Conservation (phyloP, 2,797 vertebrate species). For the Ficedula albicollis region DNA sequence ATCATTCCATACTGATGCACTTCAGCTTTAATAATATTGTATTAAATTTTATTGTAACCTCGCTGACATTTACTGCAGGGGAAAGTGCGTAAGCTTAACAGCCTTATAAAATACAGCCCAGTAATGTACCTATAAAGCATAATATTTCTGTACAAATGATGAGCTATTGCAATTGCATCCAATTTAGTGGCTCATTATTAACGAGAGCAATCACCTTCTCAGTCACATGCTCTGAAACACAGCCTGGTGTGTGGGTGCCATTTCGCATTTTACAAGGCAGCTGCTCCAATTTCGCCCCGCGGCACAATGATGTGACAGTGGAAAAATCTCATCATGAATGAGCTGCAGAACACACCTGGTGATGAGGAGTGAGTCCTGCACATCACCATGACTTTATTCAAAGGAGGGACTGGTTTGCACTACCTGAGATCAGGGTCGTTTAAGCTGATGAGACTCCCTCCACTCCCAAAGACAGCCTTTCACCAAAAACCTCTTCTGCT, state of each 20-base stretch:
- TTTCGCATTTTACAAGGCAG: conserved; percentile 45
- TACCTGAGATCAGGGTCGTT: neutral
- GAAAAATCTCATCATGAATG: neutral
- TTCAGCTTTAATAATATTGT: conserved; percentile 64
- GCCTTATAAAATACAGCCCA: conserved; percentile 64
- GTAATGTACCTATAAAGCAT: conserved; percentile 64
- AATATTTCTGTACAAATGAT: conserved; percentile 59
- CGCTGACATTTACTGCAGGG: conserved; percentile 54
- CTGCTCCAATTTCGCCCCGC: conserved; percentile 4
- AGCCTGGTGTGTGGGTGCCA: neutral
- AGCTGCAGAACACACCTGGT: neutral
- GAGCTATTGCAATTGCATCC: conserved; percentile 62
- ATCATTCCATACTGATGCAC: conserved; percentile 54
- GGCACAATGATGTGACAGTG: neutral
- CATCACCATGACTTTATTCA: neutral
- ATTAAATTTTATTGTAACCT: conserved; percentile 64
- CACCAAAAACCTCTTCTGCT: neutral
- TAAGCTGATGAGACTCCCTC: neutral
- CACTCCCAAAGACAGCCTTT: neutral
- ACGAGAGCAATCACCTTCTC: conserved; percentile 47
- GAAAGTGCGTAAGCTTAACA: conserved; percentile 50
- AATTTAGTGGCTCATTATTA: conserved; percentile 64
- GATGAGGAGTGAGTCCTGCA: neutral
- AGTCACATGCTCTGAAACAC: conserved; percentile 12
- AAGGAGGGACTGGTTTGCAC: neutral